These are phyloP conservation scores for Syngnathus floridae DNA, from an alignment of 2,113 vertebrate genomes.

Conservation along the genomic window DNA sequence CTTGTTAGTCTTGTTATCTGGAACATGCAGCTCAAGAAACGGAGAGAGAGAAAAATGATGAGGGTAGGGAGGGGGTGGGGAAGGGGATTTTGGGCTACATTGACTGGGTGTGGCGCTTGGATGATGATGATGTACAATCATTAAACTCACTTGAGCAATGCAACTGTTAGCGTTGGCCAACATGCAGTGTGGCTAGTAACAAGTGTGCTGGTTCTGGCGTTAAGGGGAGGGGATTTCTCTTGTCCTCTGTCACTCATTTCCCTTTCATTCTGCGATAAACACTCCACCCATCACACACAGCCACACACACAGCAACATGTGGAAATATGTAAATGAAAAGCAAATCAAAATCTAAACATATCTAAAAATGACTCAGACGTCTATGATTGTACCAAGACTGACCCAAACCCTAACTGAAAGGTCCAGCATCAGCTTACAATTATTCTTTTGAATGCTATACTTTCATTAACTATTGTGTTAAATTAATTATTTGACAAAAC, in stretches of 20 bases:
- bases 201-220: conserved; percentile 41
- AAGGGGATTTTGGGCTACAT: conserved; percentile 30
- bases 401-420: too few species aligned
- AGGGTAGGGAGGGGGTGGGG: neutral
- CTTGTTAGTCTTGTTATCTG: conserved; percentile 28
- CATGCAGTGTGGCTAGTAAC: conserved; percentile 40
- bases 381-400: too few species aligned
- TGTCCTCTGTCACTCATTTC: conserved; percentile 14
- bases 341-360: neutral
- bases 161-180: conserved; percentile 56
- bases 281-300: neutral
- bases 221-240: conserved; percentile 17
- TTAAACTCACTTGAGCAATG: conserved; percentile 39
- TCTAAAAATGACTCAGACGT: neutral
- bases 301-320: neutral
- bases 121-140: conserved; percentile 37
- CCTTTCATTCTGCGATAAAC: conserved; percentile 8
- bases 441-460: too few species aligned
- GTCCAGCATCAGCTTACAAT: too few species aligned
- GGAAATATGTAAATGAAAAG: neutral
- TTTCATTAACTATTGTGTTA: too few species aligned
- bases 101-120: conserved; percentile 37
- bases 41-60: neutral
- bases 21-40: conserved; percentile 5
- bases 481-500: too few species aligned